A percentile compares a stretch with the other conserved stretches of the same genome.
Evolutionary conservation across 92 coral and sea anemone genomes (phyloP).

Genomic region (Epizoanthus illoricatus): DNA sequence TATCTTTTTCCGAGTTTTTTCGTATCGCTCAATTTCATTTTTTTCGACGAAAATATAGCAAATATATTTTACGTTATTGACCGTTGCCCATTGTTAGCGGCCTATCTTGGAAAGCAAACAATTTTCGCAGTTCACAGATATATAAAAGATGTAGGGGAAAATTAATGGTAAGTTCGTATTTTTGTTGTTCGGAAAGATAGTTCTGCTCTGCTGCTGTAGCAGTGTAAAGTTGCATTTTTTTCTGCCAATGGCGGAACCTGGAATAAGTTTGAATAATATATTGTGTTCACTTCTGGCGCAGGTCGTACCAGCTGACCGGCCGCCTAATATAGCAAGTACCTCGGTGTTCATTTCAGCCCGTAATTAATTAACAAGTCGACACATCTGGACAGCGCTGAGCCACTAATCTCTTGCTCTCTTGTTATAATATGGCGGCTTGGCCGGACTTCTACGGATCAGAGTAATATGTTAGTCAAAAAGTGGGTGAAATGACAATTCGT

Average conservation of each 20-base stretch:
- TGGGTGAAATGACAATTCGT: background rate
- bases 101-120: too few species aligned
- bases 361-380: constrained; percentile 38
- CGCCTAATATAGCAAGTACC: constrained; percentile 59
- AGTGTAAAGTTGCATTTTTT: background rate
- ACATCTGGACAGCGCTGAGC: background rate
- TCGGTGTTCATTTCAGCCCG: constrained; percentile 9
- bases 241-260: constrained; percentile 3
- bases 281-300: constrained; percentile 35
- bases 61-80: background rate
- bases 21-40: background rate
- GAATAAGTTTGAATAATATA: constrained; percentile 22
- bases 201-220: background rate
- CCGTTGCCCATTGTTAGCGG: background rate
- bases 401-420: constrained; percentile 41
- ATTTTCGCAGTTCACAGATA: background rate
- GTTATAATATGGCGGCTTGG: constrained; percentile 28
- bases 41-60: background rate
- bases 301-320: constrained; percentile 75
- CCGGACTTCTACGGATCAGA: background rate
- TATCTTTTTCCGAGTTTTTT: background rate
- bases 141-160: background rate
- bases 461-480: background rate
- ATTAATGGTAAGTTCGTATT: background rate
- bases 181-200: background rate